These are phyloP conservation scores for Sesamia inferens DNA, from an alignment of 2,888 invertebrate species.

Conservation along the genomic window DNA sequence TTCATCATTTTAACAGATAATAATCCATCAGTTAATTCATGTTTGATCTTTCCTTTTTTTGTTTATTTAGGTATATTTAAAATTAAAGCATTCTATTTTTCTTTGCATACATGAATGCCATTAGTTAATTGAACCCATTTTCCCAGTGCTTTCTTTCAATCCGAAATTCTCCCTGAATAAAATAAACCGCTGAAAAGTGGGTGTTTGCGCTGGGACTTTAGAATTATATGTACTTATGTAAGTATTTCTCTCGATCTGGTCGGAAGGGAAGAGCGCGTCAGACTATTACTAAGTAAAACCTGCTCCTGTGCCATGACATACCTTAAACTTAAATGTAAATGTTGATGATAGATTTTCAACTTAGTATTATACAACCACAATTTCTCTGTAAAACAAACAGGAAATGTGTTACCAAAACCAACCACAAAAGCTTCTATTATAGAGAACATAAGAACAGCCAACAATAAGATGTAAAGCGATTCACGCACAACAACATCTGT, in stretches of 20 bases:
- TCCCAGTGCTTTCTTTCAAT: background rate
- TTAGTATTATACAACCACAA: background rate
- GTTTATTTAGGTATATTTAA: background rate
- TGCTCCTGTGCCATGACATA: too few species aligned
- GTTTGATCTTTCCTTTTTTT: background rate
- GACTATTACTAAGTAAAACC: too few species aligned
- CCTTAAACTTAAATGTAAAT: background rate
- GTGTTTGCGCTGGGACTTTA: background rate
- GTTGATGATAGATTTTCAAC: background rate
- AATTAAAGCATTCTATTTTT: background rate
- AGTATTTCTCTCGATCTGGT: too few species aligned
- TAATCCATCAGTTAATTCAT: background rate
- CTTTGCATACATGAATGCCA: background rate
- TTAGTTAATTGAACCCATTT: background rate
- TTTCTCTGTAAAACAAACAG: constrained; percentile 4
- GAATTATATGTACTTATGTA: background rate
- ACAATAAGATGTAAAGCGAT: constrained; percentile 43
- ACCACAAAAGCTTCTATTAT: constrained; percentile 17
- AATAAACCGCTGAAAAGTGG: background rate
- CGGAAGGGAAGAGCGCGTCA: too few species aligned
- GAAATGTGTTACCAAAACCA: constrained; percentile 32
- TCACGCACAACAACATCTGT: constrained; percentile 47
- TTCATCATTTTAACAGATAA: constrained; percentile 15
- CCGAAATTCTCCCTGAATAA: background rate
- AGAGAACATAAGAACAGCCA: constrained; percentile 8